Percentiles rank a stretch among this genome's conserved stretches.
Conservation (phyloP, 2,113 vertebrate genomes). For the Chelonoidis abingdonii region DNA sequence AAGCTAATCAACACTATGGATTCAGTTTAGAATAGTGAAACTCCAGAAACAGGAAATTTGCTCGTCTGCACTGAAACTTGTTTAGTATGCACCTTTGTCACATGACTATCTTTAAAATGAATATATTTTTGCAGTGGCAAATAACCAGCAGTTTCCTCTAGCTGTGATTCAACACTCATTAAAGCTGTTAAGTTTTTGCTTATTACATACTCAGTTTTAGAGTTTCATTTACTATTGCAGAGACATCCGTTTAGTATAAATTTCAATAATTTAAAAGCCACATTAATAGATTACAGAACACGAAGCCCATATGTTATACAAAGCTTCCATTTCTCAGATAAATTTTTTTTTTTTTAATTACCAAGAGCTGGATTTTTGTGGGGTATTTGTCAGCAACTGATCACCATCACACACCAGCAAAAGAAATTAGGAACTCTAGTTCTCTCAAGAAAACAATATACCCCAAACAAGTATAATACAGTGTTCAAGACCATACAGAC, state of each 20-base stretch:
- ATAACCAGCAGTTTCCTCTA: slow-evolving; percentile 48
- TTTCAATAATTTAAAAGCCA: slow-evolving; percentile 56
- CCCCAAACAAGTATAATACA: neutral
- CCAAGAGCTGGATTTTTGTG: neutral
- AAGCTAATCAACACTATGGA: slow-evolving; percentile 1
- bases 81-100: slow-evolving; percentile 37
- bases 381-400: neutral
- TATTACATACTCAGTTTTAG: slow-evolving; percentile 58
- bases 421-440: neutral
- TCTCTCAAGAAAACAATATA: neutral
- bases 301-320: neutral
- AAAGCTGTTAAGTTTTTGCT: slow-evolving; percentile 62
- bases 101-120: slow-evolving; percentile 30
- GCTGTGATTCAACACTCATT: slow-evolving; percentile 61
- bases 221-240: slow-evolving; percentile 58
- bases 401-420: neutral
- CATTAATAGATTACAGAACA: neutral
- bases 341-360: neutral
- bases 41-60: slow-evolving; percentile 25
- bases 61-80: slow-evolving; percentile 25
- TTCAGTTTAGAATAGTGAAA: slow-evolving; percentile 21
- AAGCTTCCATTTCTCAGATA: neutral
- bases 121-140: slow-evolving; percentile 55
- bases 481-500: neutral
- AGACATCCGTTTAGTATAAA: slow-evolving; percentile 50